Evolutionary conservation across 2,797 vertebrate species (phyloP).

Genomic region (Okamejei kenojei): DNA sequence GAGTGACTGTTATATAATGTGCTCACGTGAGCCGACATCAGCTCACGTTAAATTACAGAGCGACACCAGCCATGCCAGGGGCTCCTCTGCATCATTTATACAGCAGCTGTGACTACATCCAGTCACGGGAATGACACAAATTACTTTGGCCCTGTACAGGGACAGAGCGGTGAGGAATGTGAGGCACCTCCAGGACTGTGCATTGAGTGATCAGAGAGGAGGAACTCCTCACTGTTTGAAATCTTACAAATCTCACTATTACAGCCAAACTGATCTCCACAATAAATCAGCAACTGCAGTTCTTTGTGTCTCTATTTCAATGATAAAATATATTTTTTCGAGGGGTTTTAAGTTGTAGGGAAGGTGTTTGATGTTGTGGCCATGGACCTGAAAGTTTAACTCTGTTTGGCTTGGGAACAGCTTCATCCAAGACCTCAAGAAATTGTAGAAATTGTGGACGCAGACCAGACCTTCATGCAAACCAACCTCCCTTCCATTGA

Average conservation of each 20-base stretch:
- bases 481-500: too few species aligned
- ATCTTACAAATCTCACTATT: too few species aligned
- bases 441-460: too few species aligned
- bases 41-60: slow-evolving; percentile 12
- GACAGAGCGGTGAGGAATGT: not conserved
- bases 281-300: too few species aligned
- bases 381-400: too few species aligned
- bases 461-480: too few species aligned
- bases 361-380: too few species aligned
- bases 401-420: too few species aligned
- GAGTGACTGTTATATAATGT: not conserved
- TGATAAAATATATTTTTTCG: not conserved
- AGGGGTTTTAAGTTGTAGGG: too few species aligned
- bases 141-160: not conserved
- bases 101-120: not conserved
- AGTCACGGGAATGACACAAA: too few species aligned
- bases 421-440: too few species aligned
- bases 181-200: not conserved
- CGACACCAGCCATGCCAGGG: too few species aligned
- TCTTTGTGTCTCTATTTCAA: not conserved
- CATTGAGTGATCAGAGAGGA: not conserved
- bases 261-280: not conserved
- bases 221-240: not conserved
- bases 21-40: not conserved
- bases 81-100: not conserved